Evolutionary conservation across 2,888 invertebrate species (phyloP), one percentile per base, ranked within the genome.

Genomic region (Acrobeloides nanus): DNA sequence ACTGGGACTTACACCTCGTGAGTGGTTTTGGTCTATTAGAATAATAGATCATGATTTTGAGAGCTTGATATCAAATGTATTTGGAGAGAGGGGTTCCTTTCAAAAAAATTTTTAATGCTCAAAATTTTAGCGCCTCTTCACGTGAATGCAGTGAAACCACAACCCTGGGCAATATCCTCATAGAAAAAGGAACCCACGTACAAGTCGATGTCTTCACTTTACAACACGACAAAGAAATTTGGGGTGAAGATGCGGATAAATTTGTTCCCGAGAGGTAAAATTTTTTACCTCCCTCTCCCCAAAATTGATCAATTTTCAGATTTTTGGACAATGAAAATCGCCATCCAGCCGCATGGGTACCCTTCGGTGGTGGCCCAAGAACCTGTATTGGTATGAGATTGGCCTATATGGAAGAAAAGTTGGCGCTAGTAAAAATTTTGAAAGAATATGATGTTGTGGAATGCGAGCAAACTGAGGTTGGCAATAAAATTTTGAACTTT

Each of bases 181-280:
- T 68, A 17, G 59, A 66, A 21, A 46, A 61, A 35, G 67, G 67
- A 10, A 55, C 53, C 1, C 21, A 32, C n/a, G 51, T 68, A 2
- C 46, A 48, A 27, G 59, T 61, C 1, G 68, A 68, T 48, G 57
- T 62, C 1, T 50, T 48, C 40, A 39, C 59, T 1, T 26, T 68
- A 21, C 68, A 68, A 23, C 45, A 37, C 32, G 53, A 53, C 32
- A 51, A 58, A 35, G 47, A 59, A n/a, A 43, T 65, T 20, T 67
- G 66, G 64, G 64, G 66, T 33, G 51, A 53, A 17, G 50, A 65
- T 52, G 64, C 64, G 1, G 53, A 62, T 24, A 53, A 61, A 12
- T 66, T 66, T 39, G 51, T 48, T 12, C 66, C 66, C 0, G 65
- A 64, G 31, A 53, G 66, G 58, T 65, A 35, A n/a, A n/a, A n/a